Evolutionary conservation across 92 coral and sea anemone species (phyloP).

Genomic region (Heteractis magnifica): DNA sequence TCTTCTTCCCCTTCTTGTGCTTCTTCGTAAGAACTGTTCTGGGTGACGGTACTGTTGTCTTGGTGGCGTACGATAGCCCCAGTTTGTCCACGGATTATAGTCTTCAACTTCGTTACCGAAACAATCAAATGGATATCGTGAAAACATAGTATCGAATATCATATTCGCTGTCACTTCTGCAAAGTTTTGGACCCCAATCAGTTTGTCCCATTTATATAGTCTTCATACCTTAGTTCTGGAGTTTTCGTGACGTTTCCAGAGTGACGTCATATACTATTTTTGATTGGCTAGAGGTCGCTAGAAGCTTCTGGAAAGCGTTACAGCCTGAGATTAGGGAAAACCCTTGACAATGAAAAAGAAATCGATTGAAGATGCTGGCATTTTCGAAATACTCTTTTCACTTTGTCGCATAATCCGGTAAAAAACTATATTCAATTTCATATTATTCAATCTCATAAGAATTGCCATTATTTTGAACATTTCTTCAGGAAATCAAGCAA

Average conservation of each 20-base stretch:
- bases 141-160: constrained; percentile 11
- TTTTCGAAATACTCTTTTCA: background rate
- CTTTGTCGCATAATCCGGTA: constrained; percentile 7
- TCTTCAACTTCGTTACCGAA: constrained; percentile 3
- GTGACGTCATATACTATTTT: constrained; percentile 24
- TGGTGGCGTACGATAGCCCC: constrained; percentile 7
- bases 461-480: background rate
- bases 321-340: background rate
- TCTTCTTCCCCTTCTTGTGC: background rate
- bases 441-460: background rate
- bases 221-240: background rate
- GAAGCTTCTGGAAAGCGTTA: constrained; percentile 6
- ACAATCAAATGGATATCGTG: background rate
- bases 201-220: constrained; percentile 1
- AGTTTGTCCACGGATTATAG: constrained; percentile 20
- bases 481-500: too few relatives aligned
- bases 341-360: background rate
- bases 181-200: background rate
- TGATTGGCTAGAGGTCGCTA: constrained; percentile 13
- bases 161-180: background rate
- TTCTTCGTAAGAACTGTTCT: background rate
- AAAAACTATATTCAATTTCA: constrained; percentile 7
- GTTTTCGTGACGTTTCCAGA: constrained; percentile 24
- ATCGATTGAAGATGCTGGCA: background rate
- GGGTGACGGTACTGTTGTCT: background rate